phyloP scores from a whole-genome alignment of 2,888 invertebrate genomes.

The Pasiphila rectangulata region DNA sequence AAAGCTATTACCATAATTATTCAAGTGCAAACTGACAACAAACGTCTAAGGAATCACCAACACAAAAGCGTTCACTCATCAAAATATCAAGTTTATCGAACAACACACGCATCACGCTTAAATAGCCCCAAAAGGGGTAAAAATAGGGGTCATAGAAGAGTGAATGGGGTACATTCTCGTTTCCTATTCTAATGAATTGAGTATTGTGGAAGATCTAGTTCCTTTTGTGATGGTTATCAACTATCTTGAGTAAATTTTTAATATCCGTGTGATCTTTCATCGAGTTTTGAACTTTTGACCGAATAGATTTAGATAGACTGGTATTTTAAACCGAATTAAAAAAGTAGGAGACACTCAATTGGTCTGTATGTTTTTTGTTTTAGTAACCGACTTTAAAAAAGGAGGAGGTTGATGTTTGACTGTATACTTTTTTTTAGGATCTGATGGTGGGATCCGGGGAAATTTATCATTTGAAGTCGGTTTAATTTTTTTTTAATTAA shows the following conservation, averaged over 20 bases:
- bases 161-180: constrained; percentile 10
- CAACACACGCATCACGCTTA: constrained; percentile 13
- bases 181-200: constrained; percentile 31
- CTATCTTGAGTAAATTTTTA: constrained; percentile 45
- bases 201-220: constrained; percentile 45
- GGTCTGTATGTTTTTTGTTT: too few species aligned
- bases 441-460: too few species aligned
- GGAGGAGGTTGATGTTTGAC: too few species aligned
- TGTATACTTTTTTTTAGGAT: too few species aligned
- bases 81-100: constrained; percentile 15
- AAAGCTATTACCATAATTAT: neutral
- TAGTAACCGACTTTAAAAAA: too few species aligned
- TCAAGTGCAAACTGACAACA: neutral
- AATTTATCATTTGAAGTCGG: too few species aligned
- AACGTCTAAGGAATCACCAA: neutral
- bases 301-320: neutral
- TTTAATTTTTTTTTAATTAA: too few species aligned
- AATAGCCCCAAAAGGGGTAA: constrained; percentile 4
- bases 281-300: neutral
- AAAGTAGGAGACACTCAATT: too few species aligned
- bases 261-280: constrained; percentile 51
- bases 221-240: constrained; percentile 44
- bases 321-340: neutral
- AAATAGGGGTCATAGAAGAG: constrained; percentile 3
- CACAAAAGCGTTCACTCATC: constrained; percentile 7